Evolutionary conservation across 2,888 invertebrate genomes (phyloP), one percentile per base, ranked within the genome.

Genomic region (Geotrupes spiniger): DNA sequence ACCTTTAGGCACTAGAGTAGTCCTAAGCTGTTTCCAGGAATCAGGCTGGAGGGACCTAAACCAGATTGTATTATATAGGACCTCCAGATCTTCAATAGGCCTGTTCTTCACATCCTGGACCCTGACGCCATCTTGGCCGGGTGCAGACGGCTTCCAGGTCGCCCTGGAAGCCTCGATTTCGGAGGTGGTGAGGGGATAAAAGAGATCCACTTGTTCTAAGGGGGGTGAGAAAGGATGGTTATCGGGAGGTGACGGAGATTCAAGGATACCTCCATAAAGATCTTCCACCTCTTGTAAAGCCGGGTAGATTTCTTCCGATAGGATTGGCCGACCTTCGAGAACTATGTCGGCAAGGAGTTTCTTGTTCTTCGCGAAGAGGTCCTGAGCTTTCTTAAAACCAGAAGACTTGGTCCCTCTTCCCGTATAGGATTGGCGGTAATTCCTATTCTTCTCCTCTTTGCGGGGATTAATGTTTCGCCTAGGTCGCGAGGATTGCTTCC

Each of bases 311-410:
- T 33, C n/a, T 2, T n/a, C 2, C 33, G 14, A 1, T 29, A 37
- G 6, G 4, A 21, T 16, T 6, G 43, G 33, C n/a, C 11, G 28
- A 6, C 51, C 53, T 3, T 40, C 17, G 3, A 55, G 4, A 21
- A 54, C 44, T 2, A 12, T n/a, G 5, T 49, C 49, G 11, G 49
- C 46, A 2, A 54, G 43, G n/a, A 6, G 5, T 2, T 29, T 28
- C 3, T 45, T 26, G 31, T 54, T 27, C 52, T 44, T 48, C 5
- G 4, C 4, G 40, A 31, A 56, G 1, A 58, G 49, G 16, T 56
- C 55, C 33, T 57, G 57, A 9, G 49, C 49, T 45, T 53, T 55
- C 36, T 57, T 57, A 37, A 37, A 45, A 1, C 2, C 15, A 21
- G 21, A 21, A 21, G 21, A 21, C 21, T 6, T 21, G 21, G 21